Percentiles rank a stretch among this genome's conserved stretches.
Evolutionary conservation across 2,113 vertebrate genomes (phyloP).

Genomic region (Gopherus flavomarginatus): DNA sequence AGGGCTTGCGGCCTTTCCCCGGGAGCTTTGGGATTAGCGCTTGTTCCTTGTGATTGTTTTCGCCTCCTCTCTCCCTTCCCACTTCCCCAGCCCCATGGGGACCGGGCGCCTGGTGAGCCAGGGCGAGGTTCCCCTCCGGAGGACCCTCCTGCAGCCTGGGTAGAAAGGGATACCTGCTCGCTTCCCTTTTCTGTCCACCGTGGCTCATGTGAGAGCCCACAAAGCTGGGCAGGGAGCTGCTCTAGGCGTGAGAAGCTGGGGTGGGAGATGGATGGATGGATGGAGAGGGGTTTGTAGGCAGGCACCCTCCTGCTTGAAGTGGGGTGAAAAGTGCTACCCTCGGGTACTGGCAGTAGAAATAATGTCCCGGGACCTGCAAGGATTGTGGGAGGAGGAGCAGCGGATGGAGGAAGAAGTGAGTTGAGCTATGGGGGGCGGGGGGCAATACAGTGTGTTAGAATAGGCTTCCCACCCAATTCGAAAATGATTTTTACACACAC

Average conservation of each 20-base stretch:
- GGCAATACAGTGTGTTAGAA: neutral
- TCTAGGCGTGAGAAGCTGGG: neutral
- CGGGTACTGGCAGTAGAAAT: neutral
- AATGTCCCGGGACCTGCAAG: too few relatives aligned
- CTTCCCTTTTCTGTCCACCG: neutral
- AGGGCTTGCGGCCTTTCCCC: rapidly evolving
- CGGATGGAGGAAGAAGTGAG: neutral
- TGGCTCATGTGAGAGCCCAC: neutral
- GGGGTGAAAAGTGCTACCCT: neutral
- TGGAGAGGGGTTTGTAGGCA: rapidly evolving
- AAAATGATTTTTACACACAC: neutral
- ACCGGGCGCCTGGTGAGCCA: neutral
- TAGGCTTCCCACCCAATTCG: neutral
- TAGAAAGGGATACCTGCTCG: neutral
- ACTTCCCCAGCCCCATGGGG: neutral
- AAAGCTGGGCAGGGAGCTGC: neutral
- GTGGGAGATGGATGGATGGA: rapidly evolving
- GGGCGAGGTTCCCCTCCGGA: too few relatives aligned
- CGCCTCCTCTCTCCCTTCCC: neutral
- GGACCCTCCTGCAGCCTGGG: neutral
- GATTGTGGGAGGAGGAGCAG: neutral
- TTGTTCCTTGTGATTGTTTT: neutral
- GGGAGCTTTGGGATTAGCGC: too few relatives aligned
- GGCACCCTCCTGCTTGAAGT: neutral
- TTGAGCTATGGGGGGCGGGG: neutral